phyloP scores from a whole-genome alignment of 2,113 vertebrate species.

The Zingel zingel region DNA sequence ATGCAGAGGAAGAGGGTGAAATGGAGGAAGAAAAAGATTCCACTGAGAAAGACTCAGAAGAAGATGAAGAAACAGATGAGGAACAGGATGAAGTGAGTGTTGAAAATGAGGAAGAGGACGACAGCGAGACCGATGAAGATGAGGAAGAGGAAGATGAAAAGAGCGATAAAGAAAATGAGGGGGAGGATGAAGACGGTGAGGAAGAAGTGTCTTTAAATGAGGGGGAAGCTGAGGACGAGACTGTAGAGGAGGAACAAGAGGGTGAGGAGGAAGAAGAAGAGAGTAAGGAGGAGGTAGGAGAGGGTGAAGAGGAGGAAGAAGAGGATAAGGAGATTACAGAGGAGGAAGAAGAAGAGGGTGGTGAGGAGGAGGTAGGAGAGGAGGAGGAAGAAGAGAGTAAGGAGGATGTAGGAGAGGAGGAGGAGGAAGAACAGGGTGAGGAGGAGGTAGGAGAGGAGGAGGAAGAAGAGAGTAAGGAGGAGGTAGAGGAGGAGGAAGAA shows the following conservation, averaged over 20 bases:
- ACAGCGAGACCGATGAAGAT: background rate
- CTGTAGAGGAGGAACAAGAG: background rate
- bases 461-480: background rate
- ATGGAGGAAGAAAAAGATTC: constrained; percentile 42
- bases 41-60: constrained; percentile 1
- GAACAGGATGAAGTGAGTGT: constrained; percentile 1
- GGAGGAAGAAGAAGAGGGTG: background rate
- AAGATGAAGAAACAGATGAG: constrained; percentile 17
- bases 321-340: background rate
- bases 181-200: background rate
- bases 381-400: background rate
- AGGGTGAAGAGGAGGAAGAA: constrained; percentile 17
- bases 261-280: background rate
- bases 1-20: constrained; percentile 49
- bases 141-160: background rate
- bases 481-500: background rate
- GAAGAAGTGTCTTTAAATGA: constrained; percentile 2
- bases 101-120: background rate
- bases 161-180: background rate
- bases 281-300: background rate
- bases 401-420: background rate
- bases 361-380: background rate
- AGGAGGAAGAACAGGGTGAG: background rate
- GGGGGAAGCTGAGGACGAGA: background rate
- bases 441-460: background rate